These are phyloP conservation scores for Pachymerium ferrugineum DNA, from an alignment of 2,888 invertebrate genomes.

Conservation along the genomic window DNA sequence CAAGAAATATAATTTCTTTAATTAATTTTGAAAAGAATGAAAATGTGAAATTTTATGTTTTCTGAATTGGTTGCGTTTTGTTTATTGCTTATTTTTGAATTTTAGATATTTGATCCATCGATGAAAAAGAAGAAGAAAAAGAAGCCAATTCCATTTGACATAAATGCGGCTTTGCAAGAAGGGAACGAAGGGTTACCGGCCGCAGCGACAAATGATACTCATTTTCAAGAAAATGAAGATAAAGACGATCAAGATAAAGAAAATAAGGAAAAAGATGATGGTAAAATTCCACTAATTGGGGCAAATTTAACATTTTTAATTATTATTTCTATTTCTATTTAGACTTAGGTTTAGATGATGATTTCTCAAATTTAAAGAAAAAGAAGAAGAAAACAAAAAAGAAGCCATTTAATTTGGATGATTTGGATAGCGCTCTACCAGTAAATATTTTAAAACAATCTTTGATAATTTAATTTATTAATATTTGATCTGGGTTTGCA, in stretches of 20 bases:
- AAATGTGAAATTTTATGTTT: no score
- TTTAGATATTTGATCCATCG: slow-evolving; percentile 76
- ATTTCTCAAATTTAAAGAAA: slow-evolving; percentile 51
- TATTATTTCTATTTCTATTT: slow-evolving; percentile 35
- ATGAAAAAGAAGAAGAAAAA: slow-evolving; percentile 90
- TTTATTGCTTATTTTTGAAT: background rate
- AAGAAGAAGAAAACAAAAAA: slow-evolving; percentile 91
- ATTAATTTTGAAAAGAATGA: background rate
- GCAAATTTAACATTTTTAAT: background rate
- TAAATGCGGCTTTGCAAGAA: slow-evolving; percentile 68
- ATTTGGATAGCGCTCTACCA: slow-evolving; percentile 71
- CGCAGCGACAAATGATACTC: slow-evolving; percentile 31
- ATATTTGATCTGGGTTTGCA: slow-evolving; percentile 14
- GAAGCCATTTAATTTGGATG: slow-evolving; percentile 79
- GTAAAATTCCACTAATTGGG: slow-evolving; percentile 34
- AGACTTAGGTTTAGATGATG: slow-evolving; percentile 54
- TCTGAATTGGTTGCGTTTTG: background rate
- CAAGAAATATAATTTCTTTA: no score
- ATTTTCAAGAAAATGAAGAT: slow-evolving; percentile 38
- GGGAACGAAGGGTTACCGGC: slow-evolving; percentile 52
- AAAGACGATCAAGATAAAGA: slow-evolving; percentile 40
- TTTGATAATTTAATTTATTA: background rate
- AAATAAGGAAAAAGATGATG: slow-evolving; percentile 53
- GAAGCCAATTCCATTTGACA: slow-evolving; percentile 89
- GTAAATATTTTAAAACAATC: slow-evolving; percentile 43